Base-by-base conservation (phyloP, 2,797 vertebrate species). In the Scleropages formosus region DNA sequence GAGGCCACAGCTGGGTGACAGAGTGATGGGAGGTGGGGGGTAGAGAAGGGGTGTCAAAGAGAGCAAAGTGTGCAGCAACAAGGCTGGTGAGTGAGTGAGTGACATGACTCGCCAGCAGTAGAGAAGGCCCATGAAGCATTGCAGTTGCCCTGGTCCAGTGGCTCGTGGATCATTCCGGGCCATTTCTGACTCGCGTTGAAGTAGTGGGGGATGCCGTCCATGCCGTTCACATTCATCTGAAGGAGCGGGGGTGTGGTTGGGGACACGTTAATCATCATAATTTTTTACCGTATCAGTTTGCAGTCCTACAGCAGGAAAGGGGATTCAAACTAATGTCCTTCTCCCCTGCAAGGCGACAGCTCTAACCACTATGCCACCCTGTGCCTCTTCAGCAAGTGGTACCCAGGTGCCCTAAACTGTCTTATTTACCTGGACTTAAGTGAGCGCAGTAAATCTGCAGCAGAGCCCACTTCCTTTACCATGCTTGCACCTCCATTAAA, bases 51-150 rank as follows among this genome's bases (percentile, higher is more conserved):
- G 11, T 4, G 20, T 56, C 16, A 0, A 27, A 51, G 22, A 67
- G 8, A 11, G 56, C 12, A 49, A 70, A 11, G 18, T 22, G 39
- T 18, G 22, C 10, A 8, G 12, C 4, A 46, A 58, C 0, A n/a
- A 53, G 27, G 63, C 51, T 53, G 59, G 58, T 69, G 58, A 46
- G 65, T 49, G 58, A 70, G n/a, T 26, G 47, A 24, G 1, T 20
- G 3, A 8, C 46, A 7, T 74, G 22, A 24, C 82, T 76, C 82
- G 98, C 97, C 95, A 46, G 96, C 95, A 0, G 97, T 99, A 76
- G 97, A 98, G 82, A 99, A 99, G 13, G 97, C 97, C 96, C 97
- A 98, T 74, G 97, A 98, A 0, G 96, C 97, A 0, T 95, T 96
- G 13, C 97, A 99, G 89, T 98, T 96, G 44, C 97, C 97, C 87